phyloP scores from a whole-genome alignment of 2,113 vertebrate species.

The Myrmecobius fasciatus region DNA sequence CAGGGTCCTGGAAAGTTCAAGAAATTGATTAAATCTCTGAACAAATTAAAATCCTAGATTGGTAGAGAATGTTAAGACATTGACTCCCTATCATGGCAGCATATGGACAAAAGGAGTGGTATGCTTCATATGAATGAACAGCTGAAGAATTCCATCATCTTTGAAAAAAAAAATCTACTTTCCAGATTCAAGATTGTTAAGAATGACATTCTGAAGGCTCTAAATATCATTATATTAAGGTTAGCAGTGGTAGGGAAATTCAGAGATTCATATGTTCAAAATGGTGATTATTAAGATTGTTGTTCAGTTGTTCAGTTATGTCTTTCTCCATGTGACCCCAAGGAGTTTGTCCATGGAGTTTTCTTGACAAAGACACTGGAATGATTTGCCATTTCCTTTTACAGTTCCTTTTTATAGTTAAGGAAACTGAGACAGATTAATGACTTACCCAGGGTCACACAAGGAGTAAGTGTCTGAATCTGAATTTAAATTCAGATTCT shows the following conservation, averaged over 20 bases:
- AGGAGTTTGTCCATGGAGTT: background rate
- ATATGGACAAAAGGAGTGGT: background rate
- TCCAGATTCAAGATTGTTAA: background rate
- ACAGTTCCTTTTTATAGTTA: background rate
- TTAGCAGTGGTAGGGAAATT: background rate
- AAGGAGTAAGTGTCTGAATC: background rate
- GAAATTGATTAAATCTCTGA: background rate
- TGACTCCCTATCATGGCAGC: background rate
- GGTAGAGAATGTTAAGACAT: background rate
- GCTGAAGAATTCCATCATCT: slow-evolving; percentile 4
- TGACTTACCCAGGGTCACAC: background rate
- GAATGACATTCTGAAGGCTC: background rate
- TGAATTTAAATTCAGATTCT: background rate
- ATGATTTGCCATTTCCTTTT: background rate
- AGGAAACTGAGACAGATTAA: background rate
- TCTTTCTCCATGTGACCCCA: background rate
- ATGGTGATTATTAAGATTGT: background rate
- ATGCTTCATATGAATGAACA: background rate
- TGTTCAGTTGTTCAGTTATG: background rate
- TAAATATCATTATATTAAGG: background rate
- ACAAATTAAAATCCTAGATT: accelerated
- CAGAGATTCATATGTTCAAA: background rate
- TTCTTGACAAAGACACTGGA: background rate
- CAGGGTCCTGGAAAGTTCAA: background rate
- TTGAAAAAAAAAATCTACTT: background rate